These are phyloP conservation scores for Botia almorhae DNA, from an alignment of 2,797 vertebrate genomes.

Conservation along the genomic window DNA sequence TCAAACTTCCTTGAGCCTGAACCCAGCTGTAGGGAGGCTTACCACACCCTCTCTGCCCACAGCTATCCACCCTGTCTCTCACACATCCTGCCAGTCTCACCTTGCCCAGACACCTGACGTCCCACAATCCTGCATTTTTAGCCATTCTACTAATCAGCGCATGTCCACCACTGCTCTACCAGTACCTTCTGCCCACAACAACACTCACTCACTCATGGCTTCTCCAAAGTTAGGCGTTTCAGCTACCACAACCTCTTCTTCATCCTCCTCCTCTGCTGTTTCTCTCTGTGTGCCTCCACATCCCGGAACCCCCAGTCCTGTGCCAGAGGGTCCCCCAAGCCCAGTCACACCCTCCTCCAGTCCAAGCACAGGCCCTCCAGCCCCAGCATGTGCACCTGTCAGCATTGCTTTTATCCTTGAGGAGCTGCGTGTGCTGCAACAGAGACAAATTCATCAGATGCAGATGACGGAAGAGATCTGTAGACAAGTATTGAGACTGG, in stretches of 20 bases:
- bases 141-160: slow-evolving; percentile 42
- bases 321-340: slow-evolving; percentile 83
- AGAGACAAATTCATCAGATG: slow-evolving; percentile 93
- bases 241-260: slow-evolving; percentile 78
- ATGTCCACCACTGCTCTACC: slow-evolving; percentile 59
- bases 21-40: slow-evolving; percentile 69
- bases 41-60: slow-evolving; percentile 60
- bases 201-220: slow-evolving; percentile 72
- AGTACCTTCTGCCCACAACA: slow-evolving; percentile 58
- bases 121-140: slow-evolving; percentile 52
- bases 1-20: slow-evolving; percentile 61
- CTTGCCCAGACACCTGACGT: slow-evolving; percentile 54
- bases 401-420: slow-evolving; percentile 91
- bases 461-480: slow-evolving; percentile 94
- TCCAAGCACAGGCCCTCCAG: slow-evolving; percentile 74
- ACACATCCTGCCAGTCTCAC: slow-evolving; percentile 57
- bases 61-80: slow-evolving; percentile 55
- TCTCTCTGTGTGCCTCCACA: slow-evolving; percentile 79
- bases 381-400: slow-evolving; percentile 76
- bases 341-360: slow-evolving; percentile 78
- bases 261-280: slow-evolving; percentile 75
- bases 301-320: slow-evolving; percentile 83
- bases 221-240: slow-evolving; percentile 82
- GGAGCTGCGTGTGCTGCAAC: slow-evolving; percentile 88
- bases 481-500: slow-evolving; percentile 87